These are phyloP conservation scores for Sterna hirundo DNA, from an alignment of 2,113 vertebrate species.

Conservation along the genomic window DNA sequence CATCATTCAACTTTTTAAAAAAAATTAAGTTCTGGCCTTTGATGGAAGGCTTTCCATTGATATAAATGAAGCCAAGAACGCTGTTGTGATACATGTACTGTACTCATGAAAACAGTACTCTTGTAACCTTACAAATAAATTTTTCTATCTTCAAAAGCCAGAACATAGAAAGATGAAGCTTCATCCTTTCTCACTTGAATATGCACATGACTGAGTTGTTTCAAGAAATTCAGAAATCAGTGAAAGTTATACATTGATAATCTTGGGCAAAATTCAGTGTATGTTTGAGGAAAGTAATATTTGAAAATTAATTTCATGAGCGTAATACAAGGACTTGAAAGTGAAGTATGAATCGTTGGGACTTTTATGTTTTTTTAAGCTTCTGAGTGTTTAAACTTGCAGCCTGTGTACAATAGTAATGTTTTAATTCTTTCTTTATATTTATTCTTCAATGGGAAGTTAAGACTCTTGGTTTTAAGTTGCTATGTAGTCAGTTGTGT, in stretches of 20 bases:
- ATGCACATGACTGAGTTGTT: background rate
- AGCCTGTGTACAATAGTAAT: background rate
- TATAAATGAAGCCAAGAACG: background rate
- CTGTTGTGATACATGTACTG: background rate
- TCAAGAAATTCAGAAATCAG: constrained; percentile 9
- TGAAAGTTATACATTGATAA: background rate
- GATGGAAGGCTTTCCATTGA: background rate
- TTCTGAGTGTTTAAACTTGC: background rate
- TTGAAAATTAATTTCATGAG: background rate
- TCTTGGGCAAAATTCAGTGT: background rate
- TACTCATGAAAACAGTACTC: background rate
- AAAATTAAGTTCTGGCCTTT: background rate
- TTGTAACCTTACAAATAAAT: background rate
- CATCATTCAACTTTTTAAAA: background rate
- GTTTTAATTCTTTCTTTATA: background rate
- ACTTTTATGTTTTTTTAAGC: background rate
- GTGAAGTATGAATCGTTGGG: background rate
- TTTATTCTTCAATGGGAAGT: background rate
- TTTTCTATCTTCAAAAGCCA: background rate
- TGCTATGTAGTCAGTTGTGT: background rate
- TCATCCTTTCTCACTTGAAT: background rate
- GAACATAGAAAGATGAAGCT: background rate
- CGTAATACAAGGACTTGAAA: background rate
- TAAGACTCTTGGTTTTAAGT: background rate
- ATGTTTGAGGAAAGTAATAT: background rate